phyloP scores from a whole-genome alignment of 2,797 vertebrate species.

The Fratercula arctica region DNA sequence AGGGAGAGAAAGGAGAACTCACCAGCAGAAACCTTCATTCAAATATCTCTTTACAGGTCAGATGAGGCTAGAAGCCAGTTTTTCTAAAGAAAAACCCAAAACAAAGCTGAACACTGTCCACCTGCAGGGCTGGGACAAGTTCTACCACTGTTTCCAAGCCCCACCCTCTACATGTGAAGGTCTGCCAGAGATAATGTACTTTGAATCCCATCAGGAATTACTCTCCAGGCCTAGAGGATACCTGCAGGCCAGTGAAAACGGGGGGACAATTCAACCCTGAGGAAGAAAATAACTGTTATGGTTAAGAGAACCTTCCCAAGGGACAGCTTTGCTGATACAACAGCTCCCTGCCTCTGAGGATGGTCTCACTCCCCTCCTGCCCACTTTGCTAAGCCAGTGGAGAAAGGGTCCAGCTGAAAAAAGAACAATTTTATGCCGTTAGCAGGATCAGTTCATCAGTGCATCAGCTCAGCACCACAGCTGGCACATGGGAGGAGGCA shows the following conservation, averaged over 20 bases:
- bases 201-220: neutral
- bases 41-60: neutral
- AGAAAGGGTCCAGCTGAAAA: neutral
- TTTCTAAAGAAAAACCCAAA: neutral
- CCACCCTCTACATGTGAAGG: neutral
- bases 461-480: neutral
- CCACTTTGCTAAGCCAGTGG: neutral
- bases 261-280: neutral
- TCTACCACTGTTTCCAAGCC: neutral
- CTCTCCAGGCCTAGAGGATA: neutral
- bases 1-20: neutral
- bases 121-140: neutral
- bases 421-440: neutral
- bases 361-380: neutral
- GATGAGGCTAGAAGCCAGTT: neutral
- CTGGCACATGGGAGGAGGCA: neutral
- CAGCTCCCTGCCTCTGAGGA: neutral
- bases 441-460: neutral
- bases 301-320: neutral
- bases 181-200: neutral
- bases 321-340: neutral
- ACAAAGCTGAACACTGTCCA: neutral
- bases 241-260: neutral
- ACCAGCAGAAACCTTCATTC: neutral
- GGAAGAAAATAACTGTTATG: accelerated